Conservation (phyloP, 1,140 invertebrate genomes). For the Drosophila ananassae region DNA sequence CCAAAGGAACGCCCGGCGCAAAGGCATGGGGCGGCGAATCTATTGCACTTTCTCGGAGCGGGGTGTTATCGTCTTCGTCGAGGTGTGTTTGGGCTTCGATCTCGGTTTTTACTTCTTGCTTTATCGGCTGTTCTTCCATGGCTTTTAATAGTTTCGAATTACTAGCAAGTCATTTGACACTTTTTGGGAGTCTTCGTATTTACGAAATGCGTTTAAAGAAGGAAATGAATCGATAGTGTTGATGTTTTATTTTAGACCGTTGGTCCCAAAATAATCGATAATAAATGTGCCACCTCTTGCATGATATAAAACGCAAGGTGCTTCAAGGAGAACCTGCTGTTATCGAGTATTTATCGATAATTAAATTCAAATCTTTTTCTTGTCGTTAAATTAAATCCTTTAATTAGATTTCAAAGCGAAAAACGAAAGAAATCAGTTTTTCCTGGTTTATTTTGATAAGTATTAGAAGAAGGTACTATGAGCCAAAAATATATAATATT, state of each 20-base stretch:
- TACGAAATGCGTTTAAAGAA: neutral
- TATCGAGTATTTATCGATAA: too few relatives aligned
- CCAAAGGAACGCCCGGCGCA: neutral
- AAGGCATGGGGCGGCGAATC: neutral
- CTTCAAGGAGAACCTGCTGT: too few relatives aligned
- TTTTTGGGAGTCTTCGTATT: neutral
- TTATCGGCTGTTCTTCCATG: slow-evolving; percentile 19
- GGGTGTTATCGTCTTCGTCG: slow-evolving; percentile 40
- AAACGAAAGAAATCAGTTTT: too few relatives aligned
- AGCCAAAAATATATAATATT: too few relatives aligned
- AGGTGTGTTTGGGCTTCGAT: neutral
- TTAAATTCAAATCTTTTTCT: too few relatives aligned
- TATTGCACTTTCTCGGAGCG: slow-evolving; percentile 8
- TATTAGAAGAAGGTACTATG: neutral
- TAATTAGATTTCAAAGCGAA: too few relatives aligned
- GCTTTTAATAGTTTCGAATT: neutral
- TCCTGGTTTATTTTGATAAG: neutral
- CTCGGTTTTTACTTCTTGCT: slow-evolving; percentile 5
- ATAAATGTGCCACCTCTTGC: too few relatives aligned
- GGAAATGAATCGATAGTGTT: neutral
- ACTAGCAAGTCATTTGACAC: neutral
- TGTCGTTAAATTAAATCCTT: too few relatives aligned
- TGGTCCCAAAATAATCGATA: too few relatives aligned
- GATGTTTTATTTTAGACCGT: too few relatives aligned
- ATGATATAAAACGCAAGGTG: too few relatives aligned